A percentile compares a stretch with the other conserved stretches of the same genome.
These are phyloP conservation scores for Psilanteris sp. DNA, from an alignment of 1,140 invertebrate species.

Conservation along the genomic window DNA sequence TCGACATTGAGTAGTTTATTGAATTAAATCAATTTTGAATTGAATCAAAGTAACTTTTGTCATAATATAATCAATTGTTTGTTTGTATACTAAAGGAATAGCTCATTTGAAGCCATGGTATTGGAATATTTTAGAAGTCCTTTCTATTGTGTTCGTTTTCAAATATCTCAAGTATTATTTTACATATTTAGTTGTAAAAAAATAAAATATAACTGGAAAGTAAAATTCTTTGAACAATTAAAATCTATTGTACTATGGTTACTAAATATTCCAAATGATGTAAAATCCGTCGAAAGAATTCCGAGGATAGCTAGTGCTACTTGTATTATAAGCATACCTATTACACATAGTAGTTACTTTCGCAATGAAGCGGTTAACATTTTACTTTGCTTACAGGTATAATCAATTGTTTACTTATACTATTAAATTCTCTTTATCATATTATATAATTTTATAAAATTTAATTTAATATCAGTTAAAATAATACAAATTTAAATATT, in stretches of 20 bases:
- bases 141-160: conserved; percentile 27
- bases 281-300: conserved; percentile 15
- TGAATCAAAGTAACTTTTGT: no score
- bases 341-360: conserved; percentile 10
- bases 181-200: conserved; percentile 16
- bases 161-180: conserved; percentile 17
- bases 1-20: no score
- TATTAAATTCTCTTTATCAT: no score
- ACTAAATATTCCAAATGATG: conserved; percentile 8
- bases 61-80: no score
- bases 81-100: no score
- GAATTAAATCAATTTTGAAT: no score
- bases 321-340: conserved; percentile 39
- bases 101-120: conserved; percentile 25
- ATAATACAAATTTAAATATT: no score
- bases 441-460: no score
- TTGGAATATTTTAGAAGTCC: conserved; percentile 16
- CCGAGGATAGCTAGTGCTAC: conserved; percentile 30
- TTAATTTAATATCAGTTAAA: no score
- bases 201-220: conserved; percentile 33
- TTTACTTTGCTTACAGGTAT: conserved; percentile 40
- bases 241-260: conserved; percentile 25
- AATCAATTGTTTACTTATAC: no score
- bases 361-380: conserved; percentile 39
- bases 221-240: conserved; percentile 31